Percentiles rank a stretch among this genome's conserved stretches.
phyloP scores from a whole-genome alignment of 2,113 vertebrate genomes.

The Turnix velox region DNA sequence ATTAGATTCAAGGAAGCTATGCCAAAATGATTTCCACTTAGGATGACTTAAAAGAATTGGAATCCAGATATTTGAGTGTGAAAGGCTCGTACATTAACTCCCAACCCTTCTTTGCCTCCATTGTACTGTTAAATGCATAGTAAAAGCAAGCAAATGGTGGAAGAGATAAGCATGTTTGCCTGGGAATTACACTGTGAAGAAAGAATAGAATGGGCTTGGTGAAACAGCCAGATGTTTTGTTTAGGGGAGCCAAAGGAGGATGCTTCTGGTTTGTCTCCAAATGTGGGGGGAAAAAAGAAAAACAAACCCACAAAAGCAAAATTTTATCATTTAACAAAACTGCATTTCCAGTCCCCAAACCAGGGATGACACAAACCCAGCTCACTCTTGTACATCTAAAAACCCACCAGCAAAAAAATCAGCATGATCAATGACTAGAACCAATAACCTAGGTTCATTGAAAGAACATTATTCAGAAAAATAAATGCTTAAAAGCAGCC shows the following conservation, averaged over 20 bases:
- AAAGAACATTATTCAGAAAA: not conserved
- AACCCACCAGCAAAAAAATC: not conserved
- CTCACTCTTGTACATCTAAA: not conserved
- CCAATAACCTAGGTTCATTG: not conserved
- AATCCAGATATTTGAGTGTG: slow-evolving; percentile 48
- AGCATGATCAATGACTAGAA: not conserved
- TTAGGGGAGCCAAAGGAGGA: not conserved
- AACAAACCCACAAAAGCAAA: not conserved
- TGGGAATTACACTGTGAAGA: not conserved
- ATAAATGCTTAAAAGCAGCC: not conserved
- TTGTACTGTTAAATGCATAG: slow-evolving; percentile 12
- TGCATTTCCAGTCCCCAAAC: not conserved
- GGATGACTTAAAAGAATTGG: slow-evolving; percentile 51
- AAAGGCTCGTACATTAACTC: slow-evolving; percentile 29
- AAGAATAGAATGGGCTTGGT: not conserved
- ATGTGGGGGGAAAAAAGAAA: not conserved
- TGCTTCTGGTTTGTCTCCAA: slow-evolving; percentile 25
- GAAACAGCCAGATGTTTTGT: slow-evolving; percentile 28
- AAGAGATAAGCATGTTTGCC: slow-evolving; percentile 26
- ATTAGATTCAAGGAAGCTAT: slow-evolving; percentile 14
- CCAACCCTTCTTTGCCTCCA: slow-evolving; percentile 13
- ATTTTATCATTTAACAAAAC: not conserved
- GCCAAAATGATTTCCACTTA: slow-evolving; percentile 46
- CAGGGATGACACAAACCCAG: not conserved
- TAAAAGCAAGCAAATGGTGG: slow-evolving; percentile 29